Percentiles rank a stretch among this genome's conserved stretches.
These are phyloP conservation scores for Brachionus paranguensis DNA, from an alignment of 1,140 invertebrate genomes.

Conservation along the genomic window DNA sequence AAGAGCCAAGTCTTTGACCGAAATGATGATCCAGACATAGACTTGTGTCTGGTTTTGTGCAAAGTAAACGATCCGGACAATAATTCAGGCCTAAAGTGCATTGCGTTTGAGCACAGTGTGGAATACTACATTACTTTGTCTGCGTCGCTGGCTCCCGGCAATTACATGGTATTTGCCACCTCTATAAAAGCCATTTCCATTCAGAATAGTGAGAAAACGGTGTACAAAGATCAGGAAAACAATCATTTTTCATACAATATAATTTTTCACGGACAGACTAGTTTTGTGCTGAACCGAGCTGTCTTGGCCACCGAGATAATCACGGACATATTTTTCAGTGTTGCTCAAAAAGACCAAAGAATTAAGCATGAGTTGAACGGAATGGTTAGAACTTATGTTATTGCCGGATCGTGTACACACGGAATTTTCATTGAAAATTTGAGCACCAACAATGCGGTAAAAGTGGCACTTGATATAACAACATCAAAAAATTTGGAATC, in stretches of 20 bases:
- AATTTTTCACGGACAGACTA: slow-evolving; percentile 24
- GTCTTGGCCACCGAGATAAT: not conserved
- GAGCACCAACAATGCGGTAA: slow-evolving; percentile 12
- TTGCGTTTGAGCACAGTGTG: slow-evolving; percentile 13
- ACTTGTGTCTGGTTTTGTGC: slow-evolving; percentile 32
- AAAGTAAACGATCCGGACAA: slow-evolving; percentile 17
- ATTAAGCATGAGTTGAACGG: slow-evolving; percentile 11
- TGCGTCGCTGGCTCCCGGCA: not conserved
- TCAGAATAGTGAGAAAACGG: slow-evolving; percentile 3
- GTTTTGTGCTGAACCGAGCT: slow-evolving; percentile 16
- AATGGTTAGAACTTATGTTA: slow-evolving; percentile 9
- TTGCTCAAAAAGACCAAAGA: not conserved
- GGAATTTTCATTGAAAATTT: slow-evolving; percentile 38
- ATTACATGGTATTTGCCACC: slow-evolving; percentile 27
- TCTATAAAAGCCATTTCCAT: slow-evolving; percentile 34
- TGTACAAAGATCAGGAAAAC: not conserved
- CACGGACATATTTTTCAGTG: slow-evolving; percentile 28
- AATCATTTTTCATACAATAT: slow-evolving; percentile 33
- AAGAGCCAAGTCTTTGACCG: slow-evolving; percentile 24
- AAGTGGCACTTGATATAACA: slow-evolving; percentile 1
- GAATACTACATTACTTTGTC: slow-evolving; percentile 39
- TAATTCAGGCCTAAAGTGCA: not conserved
- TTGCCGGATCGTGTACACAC: slow-evolving; percentile 19
- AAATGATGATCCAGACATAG: slow-evolving; percentile 33
- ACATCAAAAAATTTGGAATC: slow-evolving; percentile 34